phyloP scores from a whole-genome alignment of 1,140 invertebrate species.

The Bombus turneri region DNA sequence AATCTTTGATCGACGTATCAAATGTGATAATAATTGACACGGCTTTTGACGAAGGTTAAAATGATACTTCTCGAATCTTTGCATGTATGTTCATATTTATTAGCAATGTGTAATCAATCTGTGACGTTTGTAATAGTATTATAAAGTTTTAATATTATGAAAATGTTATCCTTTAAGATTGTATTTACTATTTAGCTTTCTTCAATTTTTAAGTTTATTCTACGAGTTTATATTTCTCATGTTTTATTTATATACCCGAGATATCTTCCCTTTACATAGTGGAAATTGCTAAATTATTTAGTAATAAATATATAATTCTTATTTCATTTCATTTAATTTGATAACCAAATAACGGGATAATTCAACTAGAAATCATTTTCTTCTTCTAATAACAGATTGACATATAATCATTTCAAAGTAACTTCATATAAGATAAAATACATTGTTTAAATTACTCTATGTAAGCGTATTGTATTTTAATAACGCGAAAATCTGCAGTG shows the following conservation, averaged over 20 bases:
- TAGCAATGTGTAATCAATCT: neutral
- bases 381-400: neutral
- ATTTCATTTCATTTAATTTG: neutral
- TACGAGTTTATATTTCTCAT: neutral
- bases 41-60: neutral
- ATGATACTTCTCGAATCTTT: neutral
- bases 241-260: too few species aligned
- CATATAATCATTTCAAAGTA: neutral
- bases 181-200: too few species aligned
- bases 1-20: neutral
- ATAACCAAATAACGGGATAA: neutral
- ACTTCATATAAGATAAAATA: too few species aligned
- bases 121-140: too few species aligned
- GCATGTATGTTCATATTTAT: neutral
- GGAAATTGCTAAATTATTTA: too few species aligned
- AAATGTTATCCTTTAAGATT: too few species aligned
- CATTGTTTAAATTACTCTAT: too few species aligned
- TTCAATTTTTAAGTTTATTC: neutral
- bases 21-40: neutral
- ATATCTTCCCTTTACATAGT: too few species aligned
- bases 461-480: neutral
- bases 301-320: too few species aligned
- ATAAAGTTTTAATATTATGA: too few species aligned
- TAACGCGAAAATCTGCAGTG: too few species aligned
- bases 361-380: neutral